These are phyloP conservation scores for Dione juno DNA, from an alignment of 2,888 invertebrate genomes.

Conservation along the genomic window DNA sequence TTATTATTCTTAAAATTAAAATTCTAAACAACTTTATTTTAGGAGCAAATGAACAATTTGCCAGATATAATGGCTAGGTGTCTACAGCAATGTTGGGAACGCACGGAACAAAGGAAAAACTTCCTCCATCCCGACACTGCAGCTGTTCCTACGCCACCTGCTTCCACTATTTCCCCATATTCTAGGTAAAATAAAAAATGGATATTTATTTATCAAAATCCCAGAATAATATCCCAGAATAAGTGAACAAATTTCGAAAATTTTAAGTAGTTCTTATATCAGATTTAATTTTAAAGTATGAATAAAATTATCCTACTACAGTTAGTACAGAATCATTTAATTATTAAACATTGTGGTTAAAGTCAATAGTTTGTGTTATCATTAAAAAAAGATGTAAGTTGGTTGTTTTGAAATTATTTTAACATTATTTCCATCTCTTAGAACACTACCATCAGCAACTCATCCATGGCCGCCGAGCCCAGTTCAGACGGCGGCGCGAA, in stretches of 20 bases:
- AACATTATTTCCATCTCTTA: constrained; percentile 55
- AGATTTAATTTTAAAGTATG: too few relatives aligned
- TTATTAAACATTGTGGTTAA: too few relatives aligned
- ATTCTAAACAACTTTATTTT: constrained; percentile 45
- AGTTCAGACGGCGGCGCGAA: constrained; percentile 88
- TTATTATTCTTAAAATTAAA: background rate
- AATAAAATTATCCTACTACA: too few relatives aligned
- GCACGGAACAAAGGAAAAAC: constrained; percentile 91
- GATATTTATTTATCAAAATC: too few relatives aligned
- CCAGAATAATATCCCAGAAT: too few relatives aligned
- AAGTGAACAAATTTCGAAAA: too few relatives aligned
- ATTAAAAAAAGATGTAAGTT: too few relatives aligned
- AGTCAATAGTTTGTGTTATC: too few relatives aligned
- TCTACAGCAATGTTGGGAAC: constrained; percentile 89
- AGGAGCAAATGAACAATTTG: constrained; percentile 92
- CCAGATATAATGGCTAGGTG: constrained; percentile 92
- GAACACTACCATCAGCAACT: constrained; percentile 84
- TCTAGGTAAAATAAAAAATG: constrained; percentile 71
- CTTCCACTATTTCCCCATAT: constrained; percentile 83
- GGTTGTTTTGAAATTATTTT: too few relatives aligned
- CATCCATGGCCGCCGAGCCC: constrained; percentile 93
- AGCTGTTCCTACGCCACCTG: constrained; percentile 84
- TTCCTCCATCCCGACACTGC: constrained; percentile 95
- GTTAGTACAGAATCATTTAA: too few relatives aligned
- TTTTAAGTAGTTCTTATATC: too few relatives aligned